Evolutionary conservation across 2,113 vertebrate genomes (phyloP), one percentile per base, ranked within the genome.

Genomic region (Limnothrissa miodon): DNA sequence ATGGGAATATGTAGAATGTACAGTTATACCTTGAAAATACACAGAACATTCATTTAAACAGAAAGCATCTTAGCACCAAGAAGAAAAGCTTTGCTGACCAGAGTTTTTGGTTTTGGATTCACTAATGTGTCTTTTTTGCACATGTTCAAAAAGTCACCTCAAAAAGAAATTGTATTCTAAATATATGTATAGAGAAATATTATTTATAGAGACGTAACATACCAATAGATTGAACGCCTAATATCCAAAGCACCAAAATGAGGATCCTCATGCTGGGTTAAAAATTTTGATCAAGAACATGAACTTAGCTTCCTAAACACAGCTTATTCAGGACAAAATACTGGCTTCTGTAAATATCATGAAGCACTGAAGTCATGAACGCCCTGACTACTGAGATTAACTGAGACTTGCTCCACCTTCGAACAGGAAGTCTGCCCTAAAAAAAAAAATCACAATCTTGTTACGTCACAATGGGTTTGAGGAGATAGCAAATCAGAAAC

Each of bases 401-500:
- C 66, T 36, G 10, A 70, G 11, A 29, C 66, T 36, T 74, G 66
- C 66, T 74, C 66, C 66, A 74, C 66, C 66, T 74, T 62, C 59
- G 11, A 74, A 39, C 66, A 74, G 66, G 66, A 74, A 74, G 66
- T 74, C 62, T 70, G 62, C 25, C 62, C 11, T 36, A 36, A 70
- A 70, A 13, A 70, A 70, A 70, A 70, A 70, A 70, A 70, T 70
- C 66, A 74, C 66, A 74, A 74, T 66, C 59, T 66, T 33, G 66
- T 74, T 74, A 74, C 66, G 66, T 74, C 66, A 74, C 66, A 74
- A 74, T 74, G 33, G 66, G 66, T 74, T 74, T 13, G 29, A 66
- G 29, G 59, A 74, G 66, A 74, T 74, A 74, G 66, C 66, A 74
- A 74, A 74, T 74, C 66, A 74, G 66, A 33, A 74, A 74, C 66